Evolutionary conservation across 2,888 invertebrate species (phyloP), one percentile per base, ranked within the genome.

Genomic region (Epinotia demarniana): DNA sequence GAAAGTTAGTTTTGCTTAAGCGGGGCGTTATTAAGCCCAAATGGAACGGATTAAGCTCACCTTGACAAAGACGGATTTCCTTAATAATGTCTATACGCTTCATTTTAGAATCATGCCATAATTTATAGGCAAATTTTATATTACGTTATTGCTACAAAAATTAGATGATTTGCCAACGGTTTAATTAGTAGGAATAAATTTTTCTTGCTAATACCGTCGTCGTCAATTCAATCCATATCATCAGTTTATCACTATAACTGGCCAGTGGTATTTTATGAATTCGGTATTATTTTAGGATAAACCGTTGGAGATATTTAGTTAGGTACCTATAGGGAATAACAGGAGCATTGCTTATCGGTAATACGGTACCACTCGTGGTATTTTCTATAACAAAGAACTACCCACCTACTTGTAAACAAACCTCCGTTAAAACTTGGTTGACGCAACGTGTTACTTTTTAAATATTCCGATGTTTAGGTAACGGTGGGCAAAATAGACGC

Each of bases 1-100:
- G 69, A 69, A 69, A 69, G 69, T 69, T 69, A 69, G 69, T 69
- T 69, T 46, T 69, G n/a, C 27, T 60, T 69, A 69, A 69, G 69
- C 43, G 69, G 58, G 27, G 60, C 69, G 69, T 69, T 69, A 69
- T 69, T 69, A 69, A 69, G 58, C 58, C 69, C 69, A 60, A 69
- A 69, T 69, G 69, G 69, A 69, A 69, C 69, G 69, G 58, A 69
- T 69, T 69, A 60, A 69, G 23, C 69, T 69, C 46, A 69, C 69
- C 69, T 69, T 60, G 58, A 69, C 69, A 69, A 60, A 69, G 69
- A 69, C 69, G 69, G 58, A 69, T 69, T 69, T 69, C 69, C 60
- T 58, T 58, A n/a, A 60, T 69, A 58, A 69, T 69, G 58, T 60
- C 58, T 60, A 69, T 60, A 69, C 60, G 58, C 46, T 46, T 43